Percentiles rank a stretch among this genome's conserved stretches.
Evolutionary conservation across 2,888 invertebrate species (phyloP).

Genomic region (Tipula unca): DNA sequence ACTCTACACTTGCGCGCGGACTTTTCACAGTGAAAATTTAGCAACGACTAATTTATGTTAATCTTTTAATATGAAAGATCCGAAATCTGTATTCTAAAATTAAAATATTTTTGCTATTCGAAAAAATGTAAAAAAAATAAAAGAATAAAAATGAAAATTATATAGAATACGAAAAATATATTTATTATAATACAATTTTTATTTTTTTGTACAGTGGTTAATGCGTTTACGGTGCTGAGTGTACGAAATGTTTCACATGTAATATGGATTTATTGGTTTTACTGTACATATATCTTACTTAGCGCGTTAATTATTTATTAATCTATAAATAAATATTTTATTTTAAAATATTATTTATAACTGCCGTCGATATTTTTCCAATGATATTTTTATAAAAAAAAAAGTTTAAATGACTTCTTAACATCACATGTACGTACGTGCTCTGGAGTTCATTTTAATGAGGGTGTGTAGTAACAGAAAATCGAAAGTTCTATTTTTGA

Average conservation of each 20-base stretch:
- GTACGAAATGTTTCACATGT: not conserved
- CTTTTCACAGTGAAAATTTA: constrained; percentile 28
- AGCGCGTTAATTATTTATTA: not conserved
- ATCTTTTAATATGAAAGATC: constrained; percentile 19
- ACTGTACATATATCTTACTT: not conserved
- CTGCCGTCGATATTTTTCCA: not conserved
- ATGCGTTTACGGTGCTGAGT: not conserved
- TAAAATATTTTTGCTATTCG: constrained; percentile 24
- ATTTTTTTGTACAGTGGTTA: not conserved
- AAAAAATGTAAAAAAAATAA: not conserved
- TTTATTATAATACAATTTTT: too few species aligned
- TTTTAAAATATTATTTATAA: not conserved
- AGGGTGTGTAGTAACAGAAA: not conserved
- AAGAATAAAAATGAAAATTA: not conserved
- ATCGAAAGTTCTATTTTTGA: too few species aligned
- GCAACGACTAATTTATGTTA: constrained; percentile 27
- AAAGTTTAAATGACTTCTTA: not conserved
- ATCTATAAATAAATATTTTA: not conserved
- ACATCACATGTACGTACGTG: not conserved
- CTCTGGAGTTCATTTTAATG: not conserved
- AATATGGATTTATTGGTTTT: not conserved
- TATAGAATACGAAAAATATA: not conserved
- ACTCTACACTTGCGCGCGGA: constrained; percentile 25
- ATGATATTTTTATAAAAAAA: not conserved
- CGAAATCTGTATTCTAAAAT: constrained; percentile 22